Percentiles rank a stretch among this genome's conserved stretches.
Conservation (phyloP, 2,888 invertebrate species). For the Mellilla xanthometata region DNA sequence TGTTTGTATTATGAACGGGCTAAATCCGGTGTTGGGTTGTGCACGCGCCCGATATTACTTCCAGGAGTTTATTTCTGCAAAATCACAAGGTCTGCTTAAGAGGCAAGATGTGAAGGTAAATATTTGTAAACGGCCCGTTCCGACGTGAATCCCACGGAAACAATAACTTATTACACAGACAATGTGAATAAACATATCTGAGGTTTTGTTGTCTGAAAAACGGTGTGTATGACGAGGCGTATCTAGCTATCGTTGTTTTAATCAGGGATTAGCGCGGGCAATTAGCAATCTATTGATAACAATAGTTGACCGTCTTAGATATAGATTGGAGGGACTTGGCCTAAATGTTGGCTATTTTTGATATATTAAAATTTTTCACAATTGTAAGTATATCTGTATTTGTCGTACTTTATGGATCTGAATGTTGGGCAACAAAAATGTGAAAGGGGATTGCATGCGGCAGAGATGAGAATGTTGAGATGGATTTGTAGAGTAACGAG, state of each 20-base stretch:
- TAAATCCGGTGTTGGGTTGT: conserved; percentile 22
- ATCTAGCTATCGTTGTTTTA: conserved; percentile 14
- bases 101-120: conserved; percentile 22
- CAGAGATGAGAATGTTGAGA: too few species aligned
- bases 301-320: not conserved
- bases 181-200: conserved; percentile 32
- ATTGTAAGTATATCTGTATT: too few species aligned
- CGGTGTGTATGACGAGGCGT: conserved; percentile 10
- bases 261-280: conserved; percentile 22
- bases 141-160: conserved; percentile 34
- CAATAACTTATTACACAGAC: conserved; percentile 34
- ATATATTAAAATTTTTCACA: too few species aligned
- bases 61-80: conserved; percentile 22
- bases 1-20: conserved; percentile 26
- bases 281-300: conserved; percentile 19
- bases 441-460: too few species aligned
- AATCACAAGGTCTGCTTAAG: conserved; percentile 21
- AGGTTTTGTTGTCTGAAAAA: conserved; percentile 27
- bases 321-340: conserved; percentile 9
- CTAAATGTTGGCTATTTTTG: not conserved
- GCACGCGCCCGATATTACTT: conserved; percentile 24
- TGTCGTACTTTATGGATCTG: too few species aligned
- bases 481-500: too few species aligned
- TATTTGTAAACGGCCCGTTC: conserved; percentile 25
- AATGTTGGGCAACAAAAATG: too few species aligned